Percentiles rank a stretch among this genome's conserved stretches.
Evolutionary conservation across 1,140 invertebrate species (phyloP).

Genomic region (Prorops nasuta): DNA sequence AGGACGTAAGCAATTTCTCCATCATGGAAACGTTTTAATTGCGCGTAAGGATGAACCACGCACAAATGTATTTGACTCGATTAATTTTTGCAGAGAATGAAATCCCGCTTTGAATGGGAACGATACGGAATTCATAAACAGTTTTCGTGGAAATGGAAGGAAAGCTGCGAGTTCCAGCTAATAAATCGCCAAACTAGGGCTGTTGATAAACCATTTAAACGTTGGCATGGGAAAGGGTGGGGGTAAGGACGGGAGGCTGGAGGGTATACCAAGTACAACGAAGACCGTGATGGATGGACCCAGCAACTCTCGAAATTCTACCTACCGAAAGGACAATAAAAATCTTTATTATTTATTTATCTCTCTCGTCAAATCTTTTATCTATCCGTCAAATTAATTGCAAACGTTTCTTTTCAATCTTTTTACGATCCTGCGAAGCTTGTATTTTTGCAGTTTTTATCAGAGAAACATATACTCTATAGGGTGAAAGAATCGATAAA

Average conservation of each 20-base stretch:
- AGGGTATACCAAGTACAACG: constrained; percentile 17
- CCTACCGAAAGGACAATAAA: background rate
- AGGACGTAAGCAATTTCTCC: too few relatives aligned
- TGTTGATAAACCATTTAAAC: constrained; percentile 45
- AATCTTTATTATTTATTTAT: constrained; percentile 22
- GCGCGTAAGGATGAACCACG: too few relatives aligned
- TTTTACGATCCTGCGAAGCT: too few relatives aligned
- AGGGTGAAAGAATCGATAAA: too few relatives aligned
- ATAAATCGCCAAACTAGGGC: constrained; percentile 33
- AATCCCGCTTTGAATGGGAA: too few relatives aligned
- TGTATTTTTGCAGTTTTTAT: too few relatives aligned
- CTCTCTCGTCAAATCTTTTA: background rate
- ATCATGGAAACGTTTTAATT: too few relatives aligned
- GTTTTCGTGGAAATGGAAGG: background rate
- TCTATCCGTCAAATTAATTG: background rate
- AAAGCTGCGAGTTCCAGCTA: constrained; percentile 11
- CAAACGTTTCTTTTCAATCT: background rate
- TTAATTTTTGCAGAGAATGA: too few relatives aligned
- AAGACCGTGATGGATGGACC: constrained; percentile 45
- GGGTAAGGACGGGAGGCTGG: constrained; percentile 23
- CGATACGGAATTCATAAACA: too few relatives aligned
- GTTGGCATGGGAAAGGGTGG: constrained; percentile 33
- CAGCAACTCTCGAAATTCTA: constrained; percentile 31
- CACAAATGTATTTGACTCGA: too few relatives aligned
- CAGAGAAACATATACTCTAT: too few relatives aligned